Percentiles rank a stretch among this genome's conserved stretches.
These are phyloP conservation scores for Cylindroiulus punctatus DNA, from an alignment of 2,888 invertebrate genomes.

Conservation along the genomic window DNA sequence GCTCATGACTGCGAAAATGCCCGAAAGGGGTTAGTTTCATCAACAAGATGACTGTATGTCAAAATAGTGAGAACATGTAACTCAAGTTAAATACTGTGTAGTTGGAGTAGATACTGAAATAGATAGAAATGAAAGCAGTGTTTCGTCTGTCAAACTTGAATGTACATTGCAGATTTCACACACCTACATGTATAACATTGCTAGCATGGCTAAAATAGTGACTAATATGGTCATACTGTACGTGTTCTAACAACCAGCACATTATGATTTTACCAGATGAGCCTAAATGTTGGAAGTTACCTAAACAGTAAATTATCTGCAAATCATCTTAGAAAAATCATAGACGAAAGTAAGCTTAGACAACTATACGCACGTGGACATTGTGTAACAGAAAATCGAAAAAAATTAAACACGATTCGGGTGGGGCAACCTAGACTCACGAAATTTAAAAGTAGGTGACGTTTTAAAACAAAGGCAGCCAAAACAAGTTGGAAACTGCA, in stretches of 20 bases:
- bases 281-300: not conserved
- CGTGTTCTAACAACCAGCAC: too few species aligned
- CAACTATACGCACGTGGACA: not conserved
- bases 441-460: conserved; percentile 14
- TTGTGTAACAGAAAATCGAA: too few species aligned
- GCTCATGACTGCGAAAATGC: not conserved
- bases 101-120: too few species aligned
- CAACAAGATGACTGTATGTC: too few species aligned
- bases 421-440: not conserved
- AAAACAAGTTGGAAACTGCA: not conserved
- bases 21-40: not conserved
- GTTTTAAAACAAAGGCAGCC: not conserved
- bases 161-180: too few species aligned
- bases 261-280: not conserved
- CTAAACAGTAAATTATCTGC: not conserved
- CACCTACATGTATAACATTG: too few species aligned
- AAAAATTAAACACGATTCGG: not conserved
- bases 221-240: too few species aligned
- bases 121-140: too few species aligned
- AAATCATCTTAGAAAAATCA: not conserved
- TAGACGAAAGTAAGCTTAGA: not conserved
- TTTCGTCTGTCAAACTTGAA: too few species aligned
- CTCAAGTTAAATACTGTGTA: too few species aligned
- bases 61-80: too few species aligned
- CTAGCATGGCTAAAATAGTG: too few species aligned